These are phyloP conservation scores for Pyrgilauda ruficollis DNA, from an alignment of 2,113 vertebrate genomes.

Conservation along the genomic window DNA sequence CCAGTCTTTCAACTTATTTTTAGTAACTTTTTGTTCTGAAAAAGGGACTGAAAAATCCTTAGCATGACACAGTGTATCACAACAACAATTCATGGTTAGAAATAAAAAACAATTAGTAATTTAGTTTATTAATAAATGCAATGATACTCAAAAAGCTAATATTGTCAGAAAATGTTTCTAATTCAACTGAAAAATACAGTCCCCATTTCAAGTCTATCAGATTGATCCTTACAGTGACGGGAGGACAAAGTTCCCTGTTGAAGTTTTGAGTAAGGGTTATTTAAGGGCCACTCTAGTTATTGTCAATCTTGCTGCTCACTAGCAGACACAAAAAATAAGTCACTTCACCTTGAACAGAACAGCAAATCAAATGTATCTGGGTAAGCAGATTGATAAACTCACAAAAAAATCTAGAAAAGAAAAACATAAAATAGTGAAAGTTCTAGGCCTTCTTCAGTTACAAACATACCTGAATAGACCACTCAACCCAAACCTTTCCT, in stretches of 20 bases:
- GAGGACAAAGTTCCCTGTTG: not conserved
- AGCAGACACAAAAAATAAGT: not conserved
- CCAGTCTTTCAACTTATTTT: slow-evolving; percentile 19
- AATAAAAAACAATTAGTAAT: not conserved
- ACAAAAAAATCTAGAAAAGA: not conserved
- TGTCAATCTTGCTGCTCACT: not conserved
- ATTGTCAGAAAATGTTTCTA: not conserved
- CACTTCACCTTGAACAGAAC: not conserved
- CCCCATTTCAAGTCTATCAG: not conserved
- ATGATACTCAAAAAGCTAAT: not conserved
- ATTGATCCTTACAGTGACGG: not conserved
- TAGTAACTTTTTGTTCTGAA: not conserved
- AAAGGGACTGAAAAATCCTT: not conserved
- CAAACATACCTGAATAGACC: not conserved
- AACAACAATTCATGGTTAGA: not conserved
- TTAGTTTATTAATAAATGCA: not conserved
- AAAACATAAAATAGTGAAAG: not conserved
- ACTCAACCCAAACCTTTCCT: not conserved
- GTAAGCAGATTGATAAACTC: not conserved
- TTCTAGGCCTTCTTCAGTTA: not conserved
- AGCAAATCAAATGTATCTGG: not conserved
- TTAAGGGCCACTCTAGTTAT: not conserved
- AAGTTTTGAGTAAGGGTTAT: not conserved
- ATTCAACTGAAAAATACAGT: not conserved
- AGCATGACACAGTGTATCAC: not conserved